Conservation (phyloP, 2,797 vertebrate genomes). For the Pseudomugil gertrudae region DNA sequence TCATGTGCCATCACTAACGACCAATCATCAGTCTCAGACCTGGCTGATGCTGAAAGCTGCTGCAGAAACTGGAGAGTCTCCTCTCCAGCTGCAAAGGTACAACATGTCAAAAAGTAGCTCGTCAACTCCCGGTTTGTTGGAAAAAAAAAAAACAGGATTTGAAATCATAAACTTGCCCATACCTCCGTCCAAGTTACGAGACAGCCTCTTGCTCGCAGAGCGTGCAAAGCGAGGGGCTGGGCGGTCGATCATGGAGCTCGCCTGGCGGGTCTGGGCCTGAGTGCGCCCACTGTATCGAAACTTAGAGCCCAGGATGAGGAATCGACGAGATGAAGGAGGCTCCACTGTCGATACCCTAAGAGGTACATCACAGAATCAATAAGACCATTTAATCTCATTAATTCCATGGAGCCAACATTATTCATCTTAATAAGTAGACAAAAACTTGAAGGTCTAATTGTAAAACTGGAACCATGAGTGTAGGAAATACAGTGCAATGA, state of each 20-base stretch:
- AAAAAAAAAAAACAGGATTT: background rate
- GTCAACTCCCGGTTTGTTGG: background rate
- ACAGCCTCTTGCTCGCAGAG: constrained; percentile 92
- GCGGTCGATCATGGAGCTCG: constrained; percentile 91
- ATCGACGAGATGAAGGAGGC: constrained; percentile 88
- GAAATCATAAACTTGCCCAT: constrained; percentile 1
- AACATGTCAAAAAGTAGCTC: constrained; percentile 65
- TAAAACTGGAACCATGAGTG: constrained; percentile 5
- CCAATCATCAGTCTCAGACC: constrained; percentile 76
- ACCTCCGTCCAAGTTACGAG: constrained; percentile 93
- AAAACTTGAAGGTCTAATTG: constrained; percentile 10
- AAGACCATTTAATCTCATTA: background rate
- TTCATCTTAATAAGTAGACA: constrained; percentile 18
- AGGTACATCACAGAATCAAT: constrained; percentile 13
- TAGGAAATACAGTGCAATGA: constrained; percentile 49
- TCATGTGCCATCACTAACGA: constrained; percentile 62
- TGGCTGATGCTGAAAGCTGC: constrained; percentile 62
- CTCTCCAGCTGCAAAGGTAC: constrained; percentile 81
- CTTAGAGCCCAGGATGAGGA: constrained; percentile 91
- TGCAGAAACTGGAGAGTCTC: constrained; percentile 80
- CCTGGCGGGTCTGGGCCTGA: constrained; percentile 93
- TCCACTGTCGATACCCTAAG: constrained; percentile 90
- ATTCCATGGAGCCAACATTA: background rate
- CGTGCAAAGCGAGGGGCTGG: constrained; percentile 92
- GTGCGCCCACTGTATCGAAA: constrained; percentile 95